Evolutionary conservation across 2,888 invertebrate species (phyloP).

Genomic region (Thereva nobilitata): DNA sequence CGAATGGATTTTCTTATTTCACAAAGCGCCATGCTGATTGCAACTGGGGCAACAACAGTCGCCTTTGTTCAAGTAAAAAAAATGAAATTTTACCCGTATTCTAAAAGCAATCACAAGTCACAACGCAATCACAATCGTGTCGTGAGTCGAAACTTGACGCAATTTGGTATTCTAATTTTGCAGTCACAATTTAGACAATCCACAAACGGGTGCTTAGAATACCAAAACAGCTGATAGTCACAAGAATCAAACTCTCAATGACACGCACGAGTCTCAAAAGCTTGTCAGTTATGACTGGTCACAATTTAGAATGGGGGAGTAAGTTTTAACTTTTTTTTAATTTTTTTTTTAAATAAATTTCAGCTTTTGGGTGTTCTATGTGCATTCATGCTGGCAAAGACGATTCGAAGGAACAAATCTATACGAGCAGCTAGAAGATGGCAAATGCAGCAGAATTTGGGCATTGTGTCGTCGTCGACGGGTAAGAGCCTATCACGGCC

Average conservation of each 20-base stretch:
- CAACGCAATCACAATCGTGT: too few species aligned
- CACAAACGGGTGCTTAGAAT: too few species aligned
- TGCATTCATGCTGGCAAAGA: constrained; percentile 84
- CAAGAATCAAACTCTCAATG: too few species aligned
- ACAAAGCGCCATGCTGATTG: constrained; percentile 72
- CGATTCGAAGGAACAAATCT: constrained; percentile 77
- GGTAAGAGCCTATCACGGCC: constrained; percentile 47
- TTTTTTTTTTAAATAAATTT: constrained; percentile 44
- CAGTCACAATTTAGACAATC: too few species aligned
- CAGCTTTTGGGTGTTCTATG: constrained; percentile 86
- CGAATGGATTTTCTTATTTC: constrained; percentile 66
- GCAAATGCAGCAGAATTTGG: constrained; percentile 61
- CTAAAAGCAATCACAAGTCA: too few species aligned
- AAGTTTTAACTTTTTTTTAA: constrained; percentile 17
- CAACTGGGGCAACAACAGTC: constrained; percentile 77
- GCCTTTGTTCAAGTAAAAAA: constrained; percentile 74
- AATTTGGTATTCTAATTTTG: too few species aligned
- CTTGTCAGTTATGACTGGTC: too few species aligned
- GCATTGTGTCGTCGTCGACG: constrained; percentile 54
- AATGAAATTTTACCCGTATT: not conserved
- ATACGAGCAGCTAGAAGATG: constrained; percentile 72
- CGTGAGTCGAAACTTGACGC: too few species aligned
- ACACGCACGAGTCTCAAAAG: too few species aligned
- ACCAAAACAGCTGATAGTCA: too few species aligned
- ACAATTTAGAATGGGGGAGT: too few species aligned